Evolutionary conservation across 2,888 invertebrate genomes (phyloP), one percentile per base, ranked within the genome.

Genomic region (Mycalesis mineus): DNA sequence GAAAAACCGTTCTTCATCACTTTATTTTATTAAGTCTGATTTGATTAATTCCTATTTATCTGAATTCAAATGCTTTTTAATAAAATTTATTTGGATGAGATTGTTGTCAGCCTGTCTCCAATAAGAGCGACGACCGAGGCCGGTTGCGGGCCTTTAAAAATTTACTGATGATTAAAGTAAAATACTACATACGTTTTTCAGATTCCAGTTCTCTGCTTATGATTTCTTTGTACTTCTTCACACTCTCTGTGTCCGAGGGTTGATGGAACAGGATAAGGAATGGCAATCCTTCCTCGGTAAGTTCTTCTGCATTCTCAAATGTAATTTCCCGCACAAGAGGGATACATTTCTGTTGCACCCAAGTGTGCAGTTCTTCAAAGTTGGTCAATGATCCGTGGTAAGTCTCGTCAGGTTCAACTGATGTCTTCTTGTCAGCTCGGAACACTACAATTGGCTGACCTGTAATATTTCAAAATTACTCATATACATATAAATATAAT

Each of bases 291-390:
- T 99, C 99, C 82, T 99, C 99, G 0, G 99, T 99, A 22, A 99
- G 86, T 83, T 99, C 99, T 86, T 99, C 99, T 1, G 99, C 99
- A 91, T 99, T 99, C 85, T 99, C 98, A 84, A 99, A 99, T 0
- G 99, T 99, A 60, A 99, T 99, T 85, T 99, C 99, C 55, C 99
- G 92, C 0, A 99, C 99, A 11, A 99, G 88, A 0, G 99, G 98
- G 39, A 99, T 96, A 80, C 99, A 99, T 75, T 96, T 97, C 67
- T 97, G 95, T 61, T 95, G 93, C 0, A 95, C 92, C 99, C 99
- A 99, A 60, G 93, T 91, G 71, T 95, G 93, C n/a, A 98, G 75
- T 67, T 96, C 95, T 71, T 98, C 97, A 71, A 95, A 96, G 74
- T 91, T 94, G 6, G 84, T 84, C 41, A 95, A 75, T 55, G 92